These are phyloP conservation scores for Masnerella sp. DNA, from an alignment of 2,888 invertebrate species.

Conservation along the genomic window DNA sequence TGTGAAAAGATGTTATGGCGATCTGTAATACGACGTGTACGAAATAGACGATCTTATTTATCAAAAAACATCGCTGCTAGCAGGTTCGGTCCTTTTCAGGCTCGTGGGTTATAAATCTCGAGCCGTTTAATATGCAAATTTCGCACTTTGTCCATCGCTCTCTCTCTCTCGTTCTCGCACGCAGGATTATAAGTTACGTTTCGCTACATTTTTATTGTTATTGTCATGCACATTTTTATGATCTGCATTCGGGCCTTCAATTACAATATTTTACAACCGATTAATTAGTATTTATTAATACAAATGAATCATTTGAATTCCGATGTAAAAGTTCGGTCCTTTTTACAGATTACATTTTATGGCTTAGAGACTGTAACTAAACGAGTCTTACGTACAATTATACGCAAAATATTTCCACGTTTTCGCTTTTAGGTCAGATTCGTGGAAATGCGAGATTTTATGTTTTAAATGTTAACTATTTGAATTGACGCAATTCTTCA, in stretches of 20 bases:
- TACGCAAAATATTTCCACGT: neutral
- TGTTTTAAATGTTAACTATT: neutral
- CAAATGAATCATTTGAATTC: slow-evolving; percentile 55
- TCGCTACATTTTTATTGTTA: slow-evolving; percentile 53
- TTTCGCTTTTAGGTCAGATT: neutral
- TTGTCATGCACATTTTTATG: slow-evolving; percentile 47
- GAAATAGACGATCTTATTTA: slow-evolving; percentile 67
- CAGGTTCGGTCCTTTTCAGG: slow-evolving; percentile 65
- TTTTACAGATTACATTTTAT: slow-evolving; percentile 32
- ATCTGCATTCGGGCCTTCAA: slow-evolving; percentile 42
- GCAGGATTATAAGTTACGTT: slow-evolving; percentile 50
- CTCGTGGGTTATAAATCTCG: slow-evolving; percentile 75
- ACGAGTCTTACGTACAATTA: slow-evolving; percentile 14
- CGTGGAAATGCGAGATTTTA: neutral
- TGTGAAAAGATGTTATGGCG: too few species aligned
- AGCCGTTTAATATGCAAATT: slow-evolving; percentile 78
- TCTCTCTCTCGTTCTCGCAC: slow-evolving; percentile 38
- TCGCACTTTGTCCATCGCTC: slow-evolving; percentile 56
- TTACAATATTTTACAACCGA: slow-evolving; percentile 52
- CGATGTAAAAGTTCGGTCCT: slow-evolving; percentile 25
- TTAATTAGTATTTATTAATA: slow-evolving; percentile 58
- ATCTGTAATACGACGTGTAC: too few species aligned
- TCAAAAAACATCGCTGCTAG: slow-evolving; percentile 69
- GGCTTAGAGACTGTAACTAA: slow-evolving; percentile 23
- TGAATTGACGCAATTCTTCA: too few species aligned